A percentile compares a stretch with the other conserved stretches of the same genome.
Conservation (phyloP, 2,888 invertebrate genomes). For the Thereva nobilitata region DNA sequence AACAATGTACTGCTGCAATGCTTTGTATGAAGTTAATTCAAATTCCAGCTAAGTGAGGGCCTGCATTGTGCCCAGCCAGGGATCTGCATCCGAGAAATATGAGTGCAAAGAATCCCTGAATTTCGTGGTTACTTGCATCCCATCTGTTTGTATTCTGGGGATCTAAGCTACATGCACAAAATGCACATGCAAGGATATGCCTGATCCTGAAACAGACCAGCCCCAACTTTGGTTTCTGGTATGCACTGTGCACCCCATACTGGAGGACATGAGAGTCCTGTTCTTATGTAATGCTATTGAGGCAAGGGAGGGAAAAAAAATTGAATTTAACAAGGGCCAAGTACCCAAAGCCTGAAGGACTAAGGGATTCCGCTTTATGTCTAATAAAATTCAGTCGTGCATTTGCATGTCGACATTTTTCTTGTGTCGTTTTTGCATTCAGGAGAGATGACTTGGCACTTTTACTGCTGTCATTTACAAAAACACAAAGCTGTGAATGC, state of each 20-base stretch:
- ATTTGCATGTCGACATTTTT: slow-evolving; percentile 36
- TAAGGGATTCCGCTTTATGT: slow-evolving; percentile 31
- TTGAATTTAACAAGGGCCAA: slow-evolving; percentile 32
- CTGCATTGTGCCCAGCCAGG: slow-evolving; percentile 12
- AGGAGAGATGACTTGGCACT: slow-evolving; percentile 30
- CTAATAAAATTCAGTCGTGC: slow-evolving; percentile 31
- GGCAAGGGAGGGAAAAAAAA: slow-evolving; percentile 22
- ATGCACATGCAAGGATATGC: slow-evolving; percentile 20
- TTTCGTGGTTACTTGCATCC: slow-evolving; percentile 31
- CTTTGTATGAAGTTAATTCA: slow-evolving; percentile 31
- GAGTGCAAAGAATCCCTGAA: slow-evolving; percentile 25
- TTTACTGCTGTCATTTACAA: slow-evolving; percentile 20
- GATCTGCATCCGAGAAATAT: slow-evolving; percentile 22
- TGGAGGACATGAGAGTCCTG: neutral
- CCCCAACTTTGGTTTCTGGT: slow-evolving; percentile 26
- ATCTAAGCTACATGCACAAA: neutral
- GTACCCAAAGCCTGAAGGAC: slow-evolving; percentile 19
- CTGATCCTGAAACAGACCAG: slow-evolving; percentile 11
- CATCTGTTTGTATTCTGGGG: too few species aligned
- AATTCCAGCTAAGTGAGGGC: slow-evolving; percentile 25
- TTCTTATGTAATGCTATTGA: slow-evolving; percentile 28
- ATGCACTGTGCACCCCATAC: slow-evolving; percentile 19
- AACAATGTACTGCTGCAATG: slow-evolving; percentile 36
- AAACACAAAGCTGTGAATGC: slow-evolving; percentile 13
- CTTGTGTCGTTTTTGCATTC: slow-evolving; percentile 21